A percentile compares a stretch with the other conserved stretches of the same genome.
Evolutionary conservation across 2,888 invertebrate genomes (phyloP).

Genomic region (Lithophane leautieri): DNA sequence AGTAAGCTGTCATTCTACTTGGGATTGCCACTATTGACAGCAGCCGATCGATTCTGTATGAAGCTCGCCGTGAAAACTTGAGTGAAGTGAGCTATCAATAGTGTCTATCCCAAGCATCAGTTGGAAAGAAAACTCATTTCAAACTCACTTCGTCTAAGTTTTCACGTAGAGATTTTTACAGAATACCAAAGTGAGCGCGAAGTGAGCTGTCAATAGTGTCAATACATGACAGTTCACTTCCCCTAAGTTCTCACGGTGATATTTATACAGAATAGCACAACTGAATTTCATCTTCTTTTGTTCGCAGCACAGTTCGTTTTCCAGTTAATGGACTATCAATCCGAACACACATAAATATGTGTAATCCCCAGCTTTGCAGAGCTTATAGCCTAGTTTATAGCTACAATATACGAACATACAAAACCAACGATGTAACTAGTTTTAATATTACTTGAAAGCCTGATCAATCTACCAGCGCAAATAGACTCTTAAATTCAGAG

Average conservation of each 20-base stretch:
- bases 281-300: background rate
- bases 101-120: too few relatives aligned
- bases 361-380: constrained; percentile 23
- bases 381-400: constrained; percentile 19
- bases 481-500: constrained; percentile 7
- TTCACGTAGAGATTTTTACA: too few relatives aligned
- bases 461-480: constrained; percentile 30
- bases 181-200: too few relatives aligned
- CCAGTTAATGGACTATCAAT: constrained; percentile 14
- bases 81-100: too few relatives aligned
- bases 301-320: background rate
- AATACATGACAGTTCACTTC: background rate
- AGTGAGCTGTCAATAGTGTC: too few relatives aligned
- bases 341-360: constrained; percentile 19
- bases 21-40: too few relatives aligned
- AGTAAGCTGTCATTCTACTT: too few relatives aligned
- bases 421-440: constrained; percentile 59
- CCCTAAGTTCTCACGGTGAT: background rate
- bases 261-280: background rate
- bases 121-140: too few relatives aligned
- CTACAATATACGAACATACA: constrained; percentile 38
- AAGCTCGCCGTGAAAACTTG: too few relatives aligned
- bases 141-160: too few relatives aligned
- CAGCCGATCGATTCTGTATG: too few relatives aligned
- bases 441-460: constrained; percentile 51